Conservation (phyloP, 2,888 invertebrate genomes). For the Emmelina monodactyla region DNA sequence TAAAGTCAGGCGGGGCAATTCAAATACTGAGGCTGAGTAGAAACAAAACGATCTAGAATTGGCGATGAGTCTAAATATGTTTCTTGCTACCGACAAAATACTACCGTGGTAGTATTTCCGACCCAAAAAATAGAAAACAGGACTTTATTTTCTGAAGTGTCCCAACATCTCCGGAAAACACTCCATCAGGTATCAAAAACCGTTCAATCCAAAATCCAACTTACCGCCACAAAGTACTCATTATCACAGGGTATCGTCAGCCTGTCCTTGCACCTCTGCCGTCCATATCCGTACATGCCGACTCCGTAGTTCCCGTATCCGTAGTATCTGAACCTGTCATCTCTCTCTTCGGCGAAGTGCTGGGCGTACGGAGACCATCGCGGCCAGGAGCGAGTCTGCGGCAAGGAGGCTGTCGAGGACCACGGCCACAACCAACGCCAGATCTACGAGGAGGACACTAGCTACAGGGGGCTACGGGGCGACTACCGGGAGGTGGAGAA, state of each 20-base stretch:
- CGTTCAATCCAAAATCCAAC: conserved; percentile 18
- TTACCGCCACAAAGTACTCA: conserved; percentile 81
- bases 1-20: no score
- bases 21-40: no score
- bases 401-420: conserved; percentile 13
- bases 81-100: no score
- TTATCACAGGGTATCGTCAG: conserved; percentile 85
- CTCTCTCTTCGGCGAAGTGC: conserved; percentile 28
- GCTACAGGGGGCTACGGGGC: conserved; percentile 28
- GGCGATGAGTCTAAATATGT: no score
- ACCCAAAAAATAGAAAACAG: no score
- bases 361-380: conserved; percentile 53
- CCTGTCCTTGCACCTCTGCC: conserved; percentile 71
- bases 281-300: conserved; percentile 32
- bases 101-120: no score
- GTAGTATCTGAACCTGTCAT: conserved; percentile 36
- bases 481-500: conserved; percentile 1
- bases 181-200: no score
- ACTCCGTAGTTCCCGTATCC: conserved; percentile 46
- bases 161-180: no score
- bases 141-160: no score
- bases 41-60: no score
- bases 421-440: conserved; percentile 57
- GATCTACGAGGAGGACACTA: conserved; percentile 28
- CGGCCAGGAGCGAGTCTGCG: conserved; percentile 13